Percentiles rank a stretch among this genome's conserved stretches.
Evolutionary conservation across 1,140 invertebrate species (phyloP).

Genomic region (Melanaphis sacchari): DNA sequence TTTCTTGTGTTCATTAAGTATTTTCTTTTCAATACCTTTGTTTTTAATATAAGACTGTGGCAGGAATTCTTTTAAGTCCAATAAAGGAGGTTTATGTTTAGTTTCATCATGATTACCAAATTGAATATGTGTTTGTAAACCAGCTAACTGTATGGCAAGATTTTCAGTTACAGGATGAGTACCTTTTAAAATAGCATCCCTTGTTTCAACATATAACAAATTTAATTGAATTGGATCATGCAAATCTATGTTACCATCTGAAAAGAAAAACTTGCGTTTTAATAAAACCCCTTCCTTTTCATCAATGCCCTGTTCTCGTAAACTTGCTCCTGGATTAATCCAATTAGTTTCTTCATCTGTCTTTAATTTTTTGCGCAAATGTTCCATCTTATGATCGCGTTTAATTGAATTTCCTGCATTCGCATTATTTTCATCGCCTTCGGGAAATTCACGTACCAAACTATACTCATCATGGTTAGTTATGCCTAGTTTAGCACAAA

Average conservation of each 20-base stretch:
- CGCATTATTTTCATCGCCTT: conserved; percentile 78
- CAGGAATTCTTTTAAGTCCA: conserved; percentile 91
- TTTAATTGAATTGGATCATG: conserved; percentile 96
- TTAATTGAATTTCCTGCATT: conserved; percentile 81
- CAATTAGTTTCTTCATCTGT: conserved; percentile 99
- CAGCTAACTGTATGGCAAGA: conserved; percentile 94
- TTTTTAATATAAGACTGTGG: conserved; percentile 93
- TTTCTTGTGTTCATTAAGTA: conserved; percentile 88
- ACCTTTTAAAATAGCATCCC: conserved; percentile 95
- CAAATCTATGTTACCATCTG: conserved; percentile 97
- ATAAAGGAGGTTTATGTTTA: conserved; percentile 92
- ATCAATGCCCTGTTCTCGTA: conserved; percentile 94
- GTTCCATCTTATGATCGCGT: conserved; percentile 95
- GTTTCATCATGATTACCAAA: conserved; percentile 92
- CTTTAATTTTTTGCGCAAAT: conserved; percentile 94
- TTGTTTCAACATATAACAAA: conserved; percentile 92
- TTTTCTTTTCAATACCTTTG: conserved; percentile 95
- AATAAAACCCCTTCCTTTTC: conserved; percentile 89
- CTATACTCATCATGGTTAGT: conserved; percentile 99
- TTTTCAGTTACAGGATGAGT: conserved; percentile 97
- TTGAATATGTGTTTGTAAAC: conserved; percentile 97
- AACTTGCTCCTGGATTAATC: conserved; percentile 95
- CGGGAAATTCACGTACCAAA: conserved; percentile 84
- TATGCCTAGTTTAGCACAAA: conserved; percentile 98
- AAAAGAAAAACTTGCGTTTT: conserved; percentile 96